phyloP scores from a whole-genome alignment of 2,113 vertebrate species.

The Gavia stellata region DNA sequence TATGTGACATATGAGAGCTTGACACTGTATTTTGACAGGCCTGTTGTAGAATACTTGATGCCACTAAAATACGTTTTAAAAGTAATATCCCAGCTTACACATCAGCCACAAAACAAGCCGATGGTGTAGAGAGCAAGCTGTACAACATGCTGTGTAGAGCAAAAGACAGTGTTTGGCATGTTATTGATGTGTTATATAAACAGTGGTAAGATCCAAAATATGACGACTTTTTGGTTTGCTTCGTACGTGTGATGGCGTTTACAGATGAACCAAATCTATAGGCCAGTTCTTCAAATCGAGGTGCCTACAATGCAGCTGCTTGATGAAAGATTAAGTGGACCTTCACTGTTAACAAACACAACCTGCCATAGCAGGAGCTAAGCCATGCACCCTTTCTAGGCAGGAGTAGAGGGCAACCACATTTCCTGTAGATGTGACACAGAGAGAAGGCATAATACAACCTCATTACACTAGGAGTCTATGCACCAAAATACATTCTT shows the following conservation, averaged over 20 bases:
- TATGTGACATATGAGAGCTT: conserved; percentile 30
- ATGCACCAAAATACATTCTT: neutral
- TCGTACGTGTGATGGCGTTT: neutral
- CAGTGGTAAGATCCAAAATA: conserved; percentile 11
- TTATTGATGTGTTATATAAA: conserved; percentile 35
- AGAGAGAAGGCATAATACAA: neutral
- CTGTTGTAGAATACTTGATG: neutral
- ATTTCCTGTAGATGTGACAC: neutral
- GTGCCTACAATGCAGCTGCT: neutral
- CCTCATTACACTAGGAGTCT: neutral
- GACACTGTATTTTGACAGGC: conserved; percentile 37
- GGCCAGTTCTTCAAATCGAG: neutral
- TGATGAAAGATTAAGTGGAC: neutral
- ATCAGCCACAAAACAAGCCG: conserved; percentile 4
- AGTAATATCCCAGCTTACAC: conserved; percentile 36
- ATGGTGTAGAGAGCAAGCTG: conserved; percentile 4
- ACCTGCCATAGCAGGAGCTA: no score
- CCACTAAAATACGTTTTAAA: neutral
- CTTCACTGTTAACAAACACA: neutral
- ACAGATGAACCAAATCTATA: neutral
- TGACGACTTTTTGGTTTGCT: neutral
- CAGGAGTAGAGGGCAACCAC: neutral
- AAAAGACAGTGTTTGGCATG: neutral
- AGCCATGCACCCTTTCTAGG: neutral
- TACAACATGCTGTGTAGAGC: neutral